Evolutionary conservation across 1,140 invertebrate species (phyloP).

Genomic region (Triops cancriformis): DNA sequence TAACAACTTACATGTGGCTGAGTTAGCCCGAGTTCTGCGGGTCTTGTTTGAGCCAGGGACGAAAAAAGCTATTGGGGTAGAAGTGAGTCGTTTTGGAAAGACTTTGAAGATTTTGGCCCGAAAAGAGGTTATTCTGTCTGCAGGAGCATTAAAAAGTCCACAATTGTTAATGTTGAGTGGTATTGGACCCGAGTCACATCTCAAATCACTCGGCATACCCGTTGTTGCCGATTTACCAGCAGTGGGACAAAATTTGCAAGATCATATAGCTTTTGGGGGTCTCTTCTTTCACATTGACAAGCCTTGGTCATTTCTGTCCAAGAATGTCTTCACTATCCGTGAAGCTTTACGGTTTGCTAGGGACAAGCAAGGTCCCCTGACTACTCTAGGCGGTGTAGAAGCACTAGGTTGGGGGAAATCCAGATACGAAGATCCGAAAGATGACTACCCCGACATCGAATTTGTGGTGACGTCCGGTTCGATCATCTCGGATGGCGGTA

Average conservation of each 20-base stretch:
- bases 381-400: constrained; percentile 70
- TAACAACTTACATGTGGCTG: constrained; percentile 60
- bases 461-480: constrained; percentile 45
- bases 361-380: constrained; percentile 65
- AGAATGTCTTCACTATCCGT: constrained; percentile 36
- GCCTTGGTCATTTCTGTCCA: constrained; percentile 30
- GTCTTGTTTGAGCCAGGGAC: constrained; percentile 63
- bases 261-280: constrained; percentile 49
- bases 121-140: constrained; percentile 67
- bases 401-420: constrained; percentile 76
- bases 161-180: constrained; percentile 62
- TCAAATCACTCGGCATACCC: constrained; percentile 38
- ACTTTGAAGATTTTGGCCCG: constrained; percentile 38
- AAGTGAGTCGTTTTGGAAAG: constrained; percentile 58
- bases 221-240: constrained; percentile 38
- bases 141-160: constrained; percentile 62
- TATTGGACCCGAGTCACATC: constrained; percentile 58
- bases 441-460: constrained; percentile 52
- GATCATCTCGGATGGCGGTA: not conserved
- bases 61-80: constrained; percentile 63
- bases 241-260: constrained; percentile 69
- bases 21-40: constrained; percentile 70
- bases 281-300: constrained; percentile 39
- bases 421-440: constrained; percentile 63
- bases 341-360: constrained; percentile 55